Evolutionary conservation across 2,797 vertebrate species (phyloP).

Genomic region (Megalops cyprinoides): DNA sequence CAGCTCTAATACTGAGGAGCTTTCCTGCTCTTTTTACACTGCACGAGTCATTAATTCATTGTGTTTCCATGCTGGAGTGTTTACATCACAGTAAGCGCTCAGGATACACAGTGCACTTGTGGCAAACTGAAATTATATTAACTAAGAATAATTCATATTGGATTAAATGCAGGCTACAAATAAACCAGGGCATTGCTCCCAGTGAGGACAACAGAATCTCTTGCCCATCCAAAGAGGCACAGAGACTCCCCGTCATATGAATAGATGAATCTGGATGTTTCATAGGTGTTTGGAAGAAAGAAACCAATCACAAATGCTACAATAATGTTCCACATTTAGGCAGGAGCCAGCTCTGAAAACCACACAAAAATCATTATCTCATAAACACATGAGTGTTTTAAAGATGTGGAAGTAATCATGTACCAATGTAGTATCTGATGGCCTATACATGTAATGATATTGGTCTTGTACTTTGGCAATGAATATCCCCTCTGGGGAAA

Average conservation of each 20-base stretch:
- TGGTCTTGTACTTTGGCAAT: too few relatives aligned
- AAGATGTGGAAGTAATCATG: too few relatives aligned
- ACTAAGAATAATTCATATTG: not conserved
- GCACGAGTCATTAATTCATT: slow-evolving; percentile 38
- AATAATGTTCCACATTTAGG: too few relatives aligned
- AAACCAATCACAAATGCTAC: not conserved
- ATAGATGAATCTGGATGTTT: too few relatives aligned
- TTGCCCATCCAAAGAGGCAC: not conserved
- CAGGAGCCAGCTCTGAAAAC: too few relatives aligned
- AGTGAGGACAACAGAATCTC: not conserved
- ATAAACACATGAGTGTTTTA: too few relatives aligned
- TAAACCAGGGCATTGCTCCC: not conserved
- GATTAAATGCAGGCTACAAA: slow-evolving; percentile 14
- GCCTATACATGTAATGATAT: too few relatives aligned
- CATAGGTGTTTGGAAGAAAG: too few relatives aligned
- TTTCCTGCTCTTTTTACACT: slow-evolving; percentile 11
- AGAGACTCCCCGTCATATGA: not conserved
- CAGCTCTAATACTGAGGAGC: not conserved
- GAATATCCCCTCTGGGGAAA: too few relatives aligned
- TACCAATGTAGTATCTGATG: too few relatives aligned
- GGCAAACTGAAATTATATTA: not conserved
- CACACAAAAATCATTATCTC: too few relatives aligned
- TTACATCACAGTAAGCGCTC: not conserved
- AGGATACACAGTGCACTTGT: not conserved
- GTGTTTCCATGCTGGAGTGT: slow-evolving; percentile 12